Evolutionary conservation across 2,113 vertebrate genomes (phyloP).

Genomic region (Gadus chalcogrammus): DNA sequence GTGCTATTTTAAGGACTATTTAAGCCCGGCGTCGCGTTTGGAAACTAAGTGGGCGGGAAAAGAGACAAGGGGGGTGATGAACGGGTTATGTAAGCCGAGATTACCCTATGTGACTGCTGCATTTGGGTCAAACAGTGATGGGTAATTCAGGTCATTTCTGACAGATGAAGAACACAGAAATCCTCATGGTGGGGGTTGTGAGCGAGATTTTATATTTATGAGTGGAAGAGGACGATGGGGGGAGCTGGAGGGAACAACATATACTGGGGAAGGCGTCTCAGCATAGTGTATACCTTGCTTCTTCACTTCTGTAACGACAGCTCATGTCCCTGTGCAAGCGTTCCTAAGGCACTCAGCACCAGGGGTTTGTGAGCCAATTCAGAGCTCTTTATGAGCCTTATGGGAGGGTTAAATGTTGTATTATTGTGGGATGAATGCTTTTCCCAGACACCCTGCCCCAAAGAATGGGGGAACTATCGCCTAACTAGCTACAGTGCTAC

Average conservation of each 20-base stretch:
- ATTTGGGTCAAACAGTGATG: constrained; percentile 76
- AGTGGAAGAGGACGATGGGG: constrained; percentile 67
- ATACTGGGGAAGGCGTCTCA: constrained; percentile 40
- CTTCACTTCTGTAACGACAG: constrained; percentile 65
- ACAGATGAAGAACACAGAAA: constrained; percentile 78
- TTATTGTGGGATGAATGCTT: constrained; percentile 60
- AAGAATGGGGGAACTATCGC: too few species aligned
- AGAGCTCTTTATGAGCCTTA: constrained; percentile 52
- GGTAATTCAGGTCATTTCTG: constrained; percentile 75
- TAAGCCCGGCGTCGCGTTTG: constrained; percentile 7
- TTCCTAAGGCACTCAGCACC: constrained; percentile 43
- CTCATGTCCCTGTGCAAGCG: constrained; percentile 63
- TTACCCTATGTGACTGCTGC: constrained; percentile 71
- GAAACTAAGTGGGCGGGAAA: constrained; percentile 37
- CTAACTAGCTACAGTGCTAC: too few species aligned
- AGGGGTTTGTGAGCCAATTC: constrained; percentile 59
- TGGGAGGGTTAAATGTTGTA: constrained; percentile 65
- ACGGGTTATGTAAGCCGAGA: constrained; percentile 68
- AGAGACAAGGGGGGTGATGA: constrained; percentile 18
- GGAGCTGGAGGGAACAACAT: constrained; percentile 53
- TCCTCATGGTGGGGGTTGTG: constrained; percentile 51
- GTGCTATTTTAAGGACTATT: constrained; percentile 48
- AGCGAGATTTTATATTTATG: constrained; percentile 73
- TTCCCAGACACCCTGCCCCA: too few species aligned
- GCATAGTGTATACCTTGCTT: constrained; percentile 30